phyloP scores from a whole-genome alignment of 2,888 invertebrate species.

The Hetaerina titia region DNA sequence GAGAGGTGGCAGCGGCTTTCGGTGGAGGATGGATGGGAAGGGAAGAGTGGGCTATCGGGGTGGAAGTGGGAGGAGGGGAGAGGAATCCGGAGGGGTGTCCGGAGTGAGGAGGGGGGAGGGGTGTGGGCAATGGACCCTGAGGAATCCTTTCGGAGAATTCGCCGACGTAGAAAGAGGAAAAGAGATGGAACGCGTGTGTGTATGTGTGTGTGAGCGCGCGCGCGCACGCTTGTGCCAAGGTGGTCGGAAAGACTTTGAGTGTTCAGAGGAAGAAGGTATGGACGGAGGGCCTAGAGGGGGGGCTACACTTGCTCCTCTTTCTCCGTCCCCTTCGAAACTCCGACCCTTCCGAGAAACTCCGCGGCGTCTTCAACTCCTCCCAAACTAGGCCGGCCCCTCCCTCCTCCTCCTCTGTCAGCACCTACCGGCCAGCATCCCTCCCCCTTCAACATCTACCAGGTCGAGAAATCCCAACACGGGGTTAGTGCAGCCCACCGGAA shows the following conservation, averaged over 20 bases:
- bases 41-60: background rate
- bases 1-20: too few species aligned
- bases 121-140: background rate
- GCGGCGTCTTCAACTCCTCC: background rate
- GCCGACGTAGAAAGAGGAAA: too few species aligned
- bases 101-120: background rate
- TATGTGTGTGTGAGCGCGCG: background rate
- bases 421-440: background rate
- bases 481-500: background rate
- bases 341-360: background rate
- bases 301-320: background rate
- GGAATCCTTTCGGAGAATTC: background rate
- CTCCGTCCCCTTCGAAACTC: background rate
- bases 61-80: background rate
- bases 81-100: background rate
- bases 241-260: background rate
- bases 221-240: background rate
- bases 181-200: background rate
- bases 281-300: background rate
- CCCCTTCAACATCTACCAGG: background rate
- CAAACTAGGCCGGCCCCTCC: background rate
- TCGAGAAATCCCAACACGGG: background rate
- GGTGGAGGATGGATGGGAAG: background rate
- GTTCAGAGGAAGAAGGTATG: background rate
- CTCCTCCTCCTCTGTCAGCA: background rate